Percentiles rank a stretch among this genome's conserved stretches.
These are phyloP conservation scores for Heterodera carotae DNA, from an alignment of 1,140 invertebrate species.

Conservation along the genomic window DNA sequence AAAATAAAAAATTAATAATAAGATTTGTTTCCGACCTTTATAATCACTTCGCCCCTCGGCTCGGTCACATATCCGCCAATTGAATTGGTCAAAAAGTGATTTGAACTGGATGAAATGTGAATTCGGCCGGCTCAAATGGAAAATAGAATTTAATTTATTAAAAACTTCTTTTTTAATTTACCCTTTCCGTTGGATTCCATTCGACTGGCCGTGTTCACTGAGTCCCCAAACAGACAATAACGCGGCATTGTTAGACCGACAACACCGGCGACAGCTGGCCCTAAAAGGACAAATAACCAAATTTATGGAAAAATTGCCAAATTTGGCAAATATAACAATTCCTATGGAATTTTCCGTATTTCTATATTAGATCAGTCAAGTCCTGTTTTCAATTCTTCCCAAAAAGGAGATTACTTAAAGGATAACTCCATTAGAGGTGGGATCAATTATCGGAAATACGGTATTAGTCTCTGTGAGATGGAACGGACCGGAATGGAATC, in stretches of 20 bases:
- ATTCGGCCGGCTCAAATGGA: conserved; percentile 40
- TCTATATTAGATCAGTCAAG: too few relatives aligned
- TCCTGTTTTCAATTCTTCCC: too few relatives aligned
- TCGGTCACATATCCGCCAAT: conserved; percentile 52
- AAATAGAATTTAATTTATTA: conserved; percentile 67
- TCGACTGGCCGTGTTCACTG: conserved; percentile 69
- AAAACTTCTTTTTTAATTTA: conserved; percentile 67
- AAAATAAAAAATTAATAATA: background rate
- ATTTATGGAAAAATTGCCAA: background rate
- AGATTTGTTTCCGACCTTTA: conserved; percentile 48
- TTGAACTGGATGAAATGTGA: conserved; percentile 48
- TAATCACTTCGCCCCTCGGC: conserved; percentile 50
- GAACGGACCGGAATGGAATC: conserved; percentile 80
- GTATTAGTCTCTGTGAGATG: too few relatives aligned
- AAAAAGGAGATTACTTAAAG: too few relatives aligned
- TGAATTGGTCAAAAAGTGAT: conserved; percentile 46
- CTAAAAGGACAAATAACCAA: conserved; percentile 67
- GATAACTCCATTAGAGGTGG: too few relatives aligned
- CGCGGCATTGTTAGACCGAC: conserved; percentile 84
- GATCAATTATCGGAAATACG: too few relatives aligned
- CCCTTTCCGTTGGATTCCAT: conserved; percentile 70
- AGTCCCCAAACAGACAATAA: conserved; percentile 81
- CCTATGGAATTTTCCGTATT: too few relatives aligned
- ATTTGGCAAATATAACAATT: too few relatives aligned
- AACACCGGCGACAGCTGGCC: conserved; percentile 79